These are phyloP conservation scores for Lophotis ruficrista DNA, from an alignment of 2,113 vertebrate genomes.

Conservation along the genomic window DNA sequence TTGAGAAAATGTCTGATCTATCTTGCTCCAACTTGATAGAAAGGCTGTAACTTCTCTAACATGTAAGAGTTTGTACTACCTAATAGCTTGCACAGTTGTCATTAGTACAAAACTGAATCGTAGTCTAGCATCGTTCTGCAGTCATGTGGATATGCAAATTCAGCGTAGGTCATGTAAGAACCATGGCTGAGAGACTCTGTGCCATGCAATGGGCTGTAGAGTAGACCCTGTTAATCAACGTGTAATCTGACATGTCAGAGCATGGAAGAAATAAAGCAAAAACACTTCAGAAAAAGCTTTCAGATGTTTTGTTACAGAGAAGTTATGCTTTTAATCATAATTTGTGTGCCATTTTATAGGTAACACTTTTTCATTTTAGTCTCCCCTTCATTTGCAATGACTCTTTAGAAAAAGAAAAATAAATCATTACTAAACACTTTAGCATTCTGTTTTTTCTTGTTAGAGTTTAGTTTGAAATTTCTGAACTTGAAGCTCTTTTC, in stretches of 20 bases:
- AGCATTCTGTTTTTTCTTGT: not conserved
- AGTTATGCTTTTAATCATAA: not conserved
- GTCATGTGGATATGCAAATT: not conserved
- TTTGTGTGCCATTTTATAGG: not conserved
- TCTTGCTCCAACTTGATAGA: not conserved
- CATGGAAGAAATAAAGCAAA: not conserved
- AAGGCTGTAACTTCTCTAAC: not conserved
- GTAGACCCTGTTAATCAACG: not conserved
- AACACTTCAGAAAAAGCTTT: not conserved
- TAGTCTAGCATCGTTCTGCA: not conserved
- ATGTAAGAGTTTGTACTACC: not conserved
- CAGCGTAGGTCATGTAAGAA: not conserved
- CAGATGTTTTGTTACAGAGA: not conserved
- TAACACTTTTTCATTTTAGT: not conserved
- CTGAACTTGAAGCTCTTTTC: conserved; percentile 19
- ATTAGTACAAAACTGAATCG: not conserved
- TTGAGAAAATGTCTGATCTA: not conserved
- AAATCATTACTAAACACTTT: not conserved
- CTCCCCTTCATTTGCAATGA: not conserved
- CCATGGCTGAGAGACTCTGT: not conserved
- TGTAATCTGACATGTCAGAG: not conserved
- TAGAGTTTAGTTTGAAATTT: conserved; percentile 7
- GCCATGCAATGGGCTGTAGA: not conserved
- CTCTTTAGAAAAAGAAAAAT: not conserved
- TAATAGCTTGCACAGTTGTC: not conserved